These are phyloP conservation scores for Aulostomus chinensis DNA, from an alignment of 2,797 vertebrate genomes.

Conservation along the genomic window DNA sequence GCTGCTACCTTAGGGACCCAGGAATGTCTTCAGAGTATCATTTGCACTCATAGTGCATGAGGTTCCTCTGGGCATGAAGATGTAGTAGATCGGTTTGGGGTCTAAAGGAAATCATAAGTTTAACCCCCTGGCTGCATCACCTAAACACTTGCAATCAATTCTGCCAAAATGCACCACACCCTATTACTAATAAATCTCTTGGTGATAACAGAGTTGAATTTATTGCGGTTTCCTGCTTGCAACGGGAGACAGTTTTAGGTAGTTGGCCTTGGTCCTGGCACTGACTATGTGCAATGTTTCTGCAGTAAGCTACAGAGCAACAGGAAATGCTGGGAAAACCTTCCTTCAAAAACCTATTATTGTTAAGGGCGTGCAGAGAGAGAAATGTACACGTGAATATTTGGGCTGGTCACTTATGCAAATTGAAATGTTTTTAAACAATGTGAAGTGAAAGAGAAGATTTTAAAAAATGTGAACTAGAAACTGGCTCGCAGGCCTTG, in stretches of 20 bases:
- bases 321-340: neutral
- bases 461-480: neutral
- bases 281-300: constrained; percentile 8
- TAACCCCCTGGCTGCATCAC: constrained; percentile 29
- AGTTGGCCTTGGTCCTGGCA: neutral
- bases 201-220: constrained; percentile 19
- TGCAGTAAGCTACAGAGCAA: neutral
- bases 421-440: neutral
- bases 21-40: constrained; percentile 59
- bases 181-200: constrained; percentile 33
- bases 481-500: constrained; percentile 18
- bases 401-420: neutral
- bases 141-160: constrained; percentile 31
- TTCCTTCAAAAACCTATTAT: neutral
- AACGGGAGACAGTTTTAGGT: constrained; percentile 18
- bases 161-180: constrained; percentile 31
- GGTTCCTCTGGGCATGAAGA: constrained; percentile 49
- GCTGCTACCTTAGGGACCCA: constrained; percentile 59
- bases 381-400: neutral
- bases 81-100: constrained; percentile 32
- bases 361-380: constrained; percentile 9
- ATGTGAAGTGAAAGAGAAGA: neutral
- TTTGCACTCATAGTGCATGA: constrained; percentile 28
- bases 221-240: constrained; percentile 14
- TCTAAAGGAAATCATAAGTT: constrained; percentile 53